A percentile compares a stretch with the other conserved stretches of the same genome.
phyloP scores from a whole-genome alignment of 2,888 invertebrate species.

The Agriopis aurantiaria region DNA sequence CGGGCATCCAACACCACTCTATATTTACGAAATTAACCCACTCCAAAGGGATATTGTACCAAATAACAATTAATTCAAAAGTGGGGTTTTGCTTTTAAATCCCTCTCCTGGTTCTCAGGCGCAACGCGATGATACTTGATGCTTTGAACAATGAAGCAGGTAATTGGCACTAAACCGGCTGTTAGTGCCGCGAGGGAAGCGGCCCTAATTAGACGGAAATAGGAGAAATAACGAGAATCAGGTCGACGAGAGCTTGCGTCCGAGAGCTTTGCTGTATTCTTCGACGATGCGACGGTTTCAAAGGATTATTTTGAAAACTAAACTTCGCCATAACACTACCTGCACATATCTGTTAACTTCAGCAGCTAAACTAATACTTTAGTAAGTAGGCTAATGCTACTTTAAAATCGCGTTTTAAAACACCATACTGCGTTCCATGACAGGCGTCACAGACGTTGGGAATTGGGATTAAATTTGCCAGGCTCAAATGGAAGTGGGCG shows the following conservation, averaged over 20 bases:
- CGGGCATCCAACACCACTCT: slow-evolving; percentile 1
- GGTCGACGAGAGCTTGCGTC: slow-evolving; percentile 20
- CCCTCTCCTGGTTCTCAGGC: slow-evolving; percentile 50
- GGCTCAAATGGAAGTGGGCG: too few species aligned
- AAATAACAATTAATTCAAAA: slow-evolving; percentile 36
- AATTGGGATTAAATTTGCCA: too few species aligned
- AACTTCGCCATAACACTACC: background rate
- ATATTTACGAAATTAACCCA: slow-evolving; percentile 9
- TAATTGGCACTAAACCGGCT: slow-evolving; percentile 78
- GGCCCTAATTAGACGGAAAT: slow-evolving; percentile 73
- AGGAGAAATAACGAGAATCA: slow-evolving; percentile 54
- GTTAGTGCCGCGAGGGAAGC: slow-evolving; percentile 64
- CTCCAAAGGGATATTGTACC: slow-evolving; percentile 6
- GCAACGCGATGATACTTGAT: slow-evolving; percentile 64
- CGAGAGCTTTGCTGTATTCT: slow-evolving; percentile 17
- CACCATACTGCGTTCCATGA: too few species aligned
- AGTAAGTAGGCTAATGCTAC: background rate
- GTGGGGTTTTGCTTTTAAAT: slow-evolving; percentile 54
- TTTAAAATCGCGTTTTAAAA: background rate
- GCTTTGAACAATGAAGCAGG: slow-evolving; percentile 70
- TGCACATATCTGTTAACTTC: background rate
- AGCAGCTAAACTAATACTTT: background rate
- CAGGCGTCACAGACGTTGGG: too few species aligned
- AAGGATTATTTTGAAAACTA: slow-evolving; percentile 8
- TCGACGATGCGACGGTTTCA: slow-evolving; percentile 19